Conservation (phyloP, 2,113 vertebrate species). For the Condylura cristata region DNA sequence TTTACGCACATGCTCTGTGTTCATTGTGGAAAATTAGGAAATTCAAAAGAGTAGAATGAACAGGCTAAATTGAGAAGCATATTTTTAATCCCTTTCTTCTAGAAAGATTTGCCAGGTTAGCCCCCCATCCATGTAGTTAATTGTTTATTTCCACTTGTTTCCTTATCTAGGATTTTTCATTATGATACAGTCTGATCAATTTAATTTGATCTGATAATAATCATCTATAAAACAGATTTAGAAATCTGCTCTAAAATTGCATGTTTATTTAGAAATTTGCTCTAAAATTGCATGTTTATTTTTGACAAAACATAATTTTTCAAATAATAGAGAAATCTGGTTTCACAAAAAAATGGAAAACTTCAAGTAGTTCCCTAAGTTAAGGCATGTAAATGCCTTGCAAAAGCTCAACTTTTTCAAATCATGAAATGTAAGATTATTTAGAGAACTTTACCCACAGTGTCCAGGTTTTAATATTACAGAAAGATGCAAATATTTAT, state of each 20-base stretch:
- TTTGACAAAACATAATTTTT: slow-evolving; percentile 14
- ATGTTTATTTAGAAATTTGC: slow-evolving; percentile 25
- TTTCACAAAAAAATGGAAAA: slow-evolving; percentile 11
- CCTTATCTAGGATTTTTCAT: not conserved
- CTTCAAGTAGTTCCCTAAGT: not conserved
- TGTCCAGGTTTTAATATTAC: not conserved
- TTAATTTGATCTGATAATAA: not conserved
- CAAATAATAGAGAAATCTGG: slow-evolving; percentile 6
- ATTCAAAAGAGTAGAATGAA: not conserved
- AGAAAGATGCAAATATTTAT: not conserved
- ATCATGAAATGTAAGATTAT: not conserved
- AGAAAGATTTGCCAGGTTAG: not conserved
- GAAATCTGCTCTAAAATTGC: not conserved
- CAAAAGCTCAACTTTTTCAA: not conserved
- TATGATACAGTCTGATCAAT: not conserved
- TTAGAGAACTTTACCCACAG: not conserved
- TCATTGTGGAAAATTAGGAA: not conserved
- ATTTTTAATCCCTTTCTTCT: not conserved
- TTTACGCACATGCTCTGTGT: not conserved
- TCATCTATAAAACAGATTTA: slow-evolving; percentile 35
- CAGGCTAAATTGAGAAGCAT: not conserved
- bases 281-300: not conserved
- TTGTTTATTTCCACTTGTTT: not conserved
- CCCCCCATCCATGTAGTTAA: not conserved
- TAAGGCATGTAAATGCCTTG: slow-evolving; percentile 29